A percentile compares a stretch with the other conserved stretches of the same genome.
phyloP scores from a whole-genome alignment of 2,797 vertebrate genomes.

The Danio kyathit region DNA sequence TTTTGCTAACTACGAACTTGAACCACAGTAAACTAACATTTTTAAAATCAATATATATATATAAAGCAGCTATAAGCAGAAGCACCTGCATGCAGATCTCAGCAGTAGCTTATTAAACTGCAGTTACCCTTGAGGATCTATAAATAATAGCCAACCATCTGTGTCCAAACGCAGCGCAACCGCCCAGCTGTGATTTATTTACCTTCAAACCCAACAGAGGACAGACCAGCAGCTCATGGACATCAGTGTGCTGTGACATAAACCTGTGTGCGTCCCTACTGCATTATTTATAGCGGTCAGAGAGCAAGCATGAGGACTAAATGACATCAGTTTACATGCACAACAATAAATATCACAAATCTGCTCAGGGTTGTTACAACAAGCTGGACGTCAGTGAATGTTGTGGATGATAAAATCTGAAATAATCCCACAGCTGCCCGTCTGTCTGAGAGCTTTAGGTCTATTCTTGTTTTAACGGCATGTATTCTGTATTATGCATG shows the following conservation, averaged over 20 bases:
- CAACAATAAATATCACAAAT: background rate
- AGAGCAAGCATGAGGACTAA: too few species aligned
- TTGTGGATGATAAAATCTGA: background rate
- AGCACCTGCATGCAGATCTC: background rate
- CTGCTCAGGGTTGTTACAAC: background rate
- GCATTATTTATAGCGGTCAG: background rate
- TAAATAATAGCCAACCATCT: background rate
- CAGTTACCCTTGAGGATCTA: conserved; percentile 15
- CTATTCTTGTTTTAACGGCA: background rate
- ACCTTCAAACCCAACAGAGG: background rate
- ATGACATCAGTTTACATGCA: background rate
- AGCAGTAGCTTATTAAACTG: background rate
- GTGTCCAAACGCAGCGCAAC: background rate
- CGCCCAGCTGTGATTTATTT: conserved; percentile 9
- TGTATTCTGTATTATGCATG: too few species aligned
- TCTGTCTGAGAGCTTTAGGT: conserved; percentile 21
- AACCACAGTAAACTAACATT: background rate
- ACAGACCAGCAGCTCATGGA: background rate
- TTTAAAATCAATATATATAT: background rate
- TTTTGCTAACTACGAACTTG: background rate
- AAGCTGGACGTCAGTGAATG: background rate
- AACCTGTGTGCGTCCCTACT: background rate
- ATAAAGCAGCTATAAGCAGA: background rate
- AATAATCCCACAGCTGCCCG: background rate
- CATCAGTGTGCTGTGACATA: background rate